A percentile compares a stretch with the other conserved stretches of the same genome.
Evolutionary conservation across 2,888 invertebrate species (phyloP).

Genomic region (Resseliella maxima): DNA sequence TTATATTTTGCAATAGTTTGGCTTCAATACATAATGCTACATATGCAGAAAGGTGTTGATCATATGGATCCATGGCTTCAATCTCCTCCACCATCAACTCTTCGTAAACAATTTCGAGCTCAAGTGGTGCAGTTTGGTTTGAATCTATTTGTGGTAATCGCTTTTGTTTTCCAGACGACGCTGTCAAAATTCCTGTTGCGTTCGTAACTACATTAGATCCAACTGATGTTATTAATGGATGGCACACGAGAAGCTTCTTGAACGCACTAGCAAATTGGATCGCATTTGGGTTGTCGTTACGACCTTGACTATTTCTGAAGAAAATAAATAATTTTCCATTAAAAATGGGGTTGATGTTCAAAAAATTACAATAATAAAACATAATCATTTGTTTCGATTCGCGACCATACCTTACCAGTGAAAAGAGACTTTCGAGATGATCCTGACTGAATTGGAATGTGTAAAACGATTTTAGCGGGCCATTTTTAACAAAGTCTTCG

Average conservation of each 20-base stretch:
- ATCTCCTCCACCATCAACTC: background rate
- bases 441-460: background rate
- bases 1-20: background rate
- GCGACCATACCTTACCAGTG: background rate
- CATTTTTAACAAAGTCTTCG: background rate
- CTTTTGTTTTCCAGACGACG: background rate
- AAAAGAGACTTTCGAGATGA: background rate
- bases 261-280: constrained; percentile 26
- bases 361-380: no score
- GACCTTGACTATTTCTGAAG: constrained; percentile 4
- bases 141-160: background rate
- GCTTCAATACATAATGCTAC: constrained; percentile 45
- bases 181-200: constrained; percentile 45
- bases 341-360: no score
- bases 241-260: background rate
- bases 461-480: background rate
- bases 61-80: background rate
- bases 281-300: constrained; percentile 43
- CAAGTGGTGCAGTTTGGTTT: background rate
- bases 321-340: no score
- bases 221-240: background rate
- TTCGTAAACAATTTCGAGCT: background rate
- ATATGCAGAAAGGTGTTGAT: background rate
- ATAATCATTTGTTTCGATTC: no score
- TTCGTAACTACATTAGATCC: background rate